Base-by-base conservation (phyloP, 2,797 vertebrate species). In the Macroramphosus scolopax region DNA sequence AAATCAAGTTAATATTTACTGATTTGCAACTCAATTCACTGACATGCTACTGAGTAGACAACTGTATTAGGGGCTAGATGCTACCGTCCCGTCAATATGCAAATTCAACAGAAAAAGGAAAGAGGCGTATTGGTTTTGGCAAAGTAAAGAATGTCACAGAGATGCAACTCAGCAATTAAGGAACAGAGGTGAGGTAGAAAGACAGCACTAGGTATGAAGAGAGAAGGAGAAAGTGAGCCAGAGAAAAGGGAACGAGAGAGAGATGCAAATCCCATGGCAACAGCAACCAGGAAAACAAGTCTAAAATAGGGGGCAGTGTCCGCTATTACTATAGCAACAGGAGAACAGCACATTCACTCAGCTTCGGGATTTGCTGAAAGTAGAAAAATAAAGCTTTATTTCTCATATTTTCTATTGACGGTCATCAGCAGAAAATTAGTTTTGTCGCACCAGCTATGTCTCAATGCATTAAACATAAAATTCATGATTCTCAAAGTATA, bases 251-350 rank as follows among this genome's bases (percentile, higher is more conserved):
- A 69, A 54, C 63, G 71, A 79, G 76, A 62, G 80, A 86, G 79
- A 82, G 81, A 84, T 87, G 88, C 83, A 91, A 91, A 91, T 91
- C 89, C 90, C 91, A 91, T 92, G 89, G 91, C 91, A 92, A 92
- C 91, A 92, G 88, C 88, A 87, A 88, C 87, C 87, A 87, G 20
- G 82, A 90, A 85, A 92, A 92, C 89, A 91, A 83, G 89, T 91
- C 84, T 89, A 91, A 91, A 92, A 91, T 91, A 91, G 89, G 86
- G 89, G 89, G 91, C 90, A 92, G 89, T 91, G 91, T 91, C 91
- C 88, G 80, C 87, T 91, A 91, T 92, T 85, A 82, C 91, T 92
- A 92, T 92, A 90, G 91, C 91, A 92, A 92, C 91, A 92, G 85
- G 83, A 87, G 87, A 88, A 83, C 68, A 80, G 78, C 81, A 73